Base-by-base conservation (phyloP, 2,113 vertebrate species). In the Cyprinodon variegatus region DNA sequence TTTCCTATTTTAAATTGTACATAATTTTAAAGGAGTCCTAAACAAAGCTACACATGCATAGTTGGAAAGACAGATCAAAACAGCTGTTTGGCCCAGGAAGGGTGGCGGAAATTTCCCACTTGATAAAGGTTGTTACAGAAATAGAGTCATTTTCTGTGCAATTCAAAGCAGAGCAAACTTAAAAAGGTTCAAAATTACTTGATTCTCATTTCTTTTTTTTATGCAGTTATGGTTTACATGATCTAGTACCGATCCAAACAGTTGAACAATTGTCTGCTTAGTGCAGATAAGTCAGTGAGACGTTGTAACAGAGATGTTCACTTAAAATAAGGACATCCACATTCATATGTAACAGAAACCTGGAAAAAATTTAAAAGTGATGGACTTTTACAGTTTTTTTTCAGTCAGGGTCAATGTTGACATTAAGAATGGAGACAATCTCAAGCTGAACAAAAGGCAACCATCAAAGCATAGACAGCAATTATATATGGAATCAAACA, bases 31-130 rank as follows among this genome's bases (percentile, higher is more conserved):
- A 65, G 72, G 63, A 79, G 73, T 65, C 76, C 71, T 29, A 29
- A 29, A 29, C 29, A 29, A 29, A 29, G 29, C 29, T 29, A 29
- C 29, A 29, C 84, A 91, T 90, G 86, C 92, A 90, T 81, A 86
- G 70, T 75, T 61, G 72, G 80, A 77, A 37, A 20, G 57, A 59
- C 43, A 45, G 53, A 76, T 77, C 22, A 84, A 43, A 75, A 74
- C 53, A 65, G 68, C 22, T 53, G 53, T 57, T 61, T 67, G 76
- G 85, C 66, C 84, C 53, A 71, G 40, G 1, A 1, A 17, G 50
- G 1, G 66, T 29, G 29, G 29, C 29, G 68, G 36, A 61, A 70
- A 85, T 83, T 69, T 74, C 77, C 48, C 8, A 81, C 81, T 83
- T 85, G 87, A 88, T 86, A 84, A 77, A 63, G 79, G 57, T 20